These are phyloP conservation scores for Dolomedes plantarius DNA, from an alignment of 2,888 invertebrate species.

Conservation along the genomic window DNA sequence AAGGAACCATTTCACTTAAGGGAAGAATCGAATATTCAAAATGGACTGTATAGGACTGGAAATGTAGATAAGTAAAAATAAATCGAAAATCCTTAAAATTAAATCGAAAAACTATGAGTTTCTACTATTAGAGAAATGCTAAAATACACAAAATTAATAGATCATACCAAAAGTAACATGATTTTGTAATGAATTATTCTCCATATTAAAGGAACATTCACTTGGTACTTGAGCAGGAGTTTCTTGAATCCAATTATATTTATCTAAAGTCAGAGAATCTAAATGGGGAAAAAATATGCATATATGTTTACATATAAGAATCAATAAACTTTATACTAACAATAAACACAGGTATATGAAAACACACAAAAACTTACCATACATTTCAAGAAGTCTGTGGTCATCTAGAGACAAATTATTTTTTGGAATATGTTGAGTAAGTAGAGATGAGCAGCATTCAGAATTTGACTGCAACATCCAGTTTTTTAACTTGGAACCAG, in stretches of 20 bases:
- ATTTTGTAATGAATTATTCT: not conserved
- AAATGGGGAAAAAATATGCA: not conserved
- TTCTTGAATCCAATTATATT: not conserved
- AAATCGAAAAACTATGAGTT: too few species aligned
- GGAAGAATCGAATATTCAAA: too few species aligned
- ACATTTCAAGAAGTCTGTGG: not conserved
- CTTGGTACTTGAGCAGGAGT: not conserved
- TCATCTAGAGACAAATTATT: not conserved
- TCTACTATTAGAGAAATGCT: too few species aligned
- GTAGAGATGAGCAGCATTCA: conserved; percentile 12
- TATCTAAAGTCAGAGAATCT: conserved; percentile 21
- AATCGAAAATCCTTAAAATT: too few species aligned
- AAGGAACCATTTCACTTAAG: too few species aligned
- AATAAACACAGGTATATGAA: too few species aligned
- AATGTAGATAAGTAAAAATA: too few species aligned
- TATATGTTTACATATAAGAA: too few species aligned
- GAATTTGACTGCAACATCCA: conserved; percentile 54
- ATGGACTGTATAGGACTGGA: too few species aligned
- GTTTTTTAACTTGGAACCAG: conserved; percentile 57
- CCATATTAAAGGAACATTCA: not conserved
- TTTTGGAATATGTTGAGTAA: conserved; percentile 2
- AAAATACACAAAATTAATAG: too few species aligned
- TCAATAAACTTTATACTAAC: not conserved
- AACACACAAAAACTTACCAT: conserved; percentile 28
- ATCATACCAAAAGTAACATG: not conserved